Conservation (phyloP, 2,113 vertebrate genomes). For the Ancistrus triradiatus region DNA sequence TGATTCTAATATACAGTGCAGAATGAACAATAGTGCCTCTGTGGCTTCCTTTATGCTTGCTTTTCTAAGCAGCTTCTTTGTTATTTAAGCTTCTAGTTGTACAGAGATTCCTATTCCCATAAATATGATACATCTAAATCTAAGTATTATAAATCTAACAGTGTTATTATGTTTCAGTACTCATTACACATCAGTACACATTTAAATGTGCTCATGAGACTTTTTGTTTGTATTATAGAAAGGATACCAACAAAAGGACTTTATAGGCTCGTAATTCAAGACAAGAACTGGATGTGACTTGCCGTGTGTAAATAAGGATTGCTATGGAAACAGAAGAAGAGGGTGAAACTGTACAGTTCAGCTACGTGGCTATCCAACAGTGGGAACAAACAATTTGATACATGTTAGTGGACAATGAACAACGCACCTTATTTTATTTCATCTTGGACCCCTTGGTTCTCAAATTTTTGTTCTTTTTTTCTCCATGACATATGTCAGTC, state of each 20-base stretch:
- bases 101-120: no score
- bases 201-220: neutral
- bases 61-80: neutral
- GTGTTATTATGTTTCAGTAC: neutral
- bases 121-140: no score
- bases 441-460: neutral
- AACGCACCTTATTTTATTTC: slow-evolving; percentile 13
- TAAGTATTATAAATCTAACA: no score
- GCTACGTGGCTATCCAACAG: neutral
- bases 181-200: neutral
- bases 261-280: slow-evolving; percentile 39
- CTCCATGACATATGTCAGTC: no score
- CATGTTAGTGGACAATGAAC: slow-evolving; percentile 9
- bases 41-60: neutral
- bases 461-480: no score
- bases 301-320: slow-evolving; percentile 21
- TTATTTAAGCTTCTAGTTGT: neutral
- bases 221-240: slow-evolving; percentile 60
- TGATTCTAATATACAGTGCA: neutral
- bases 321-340: slow-evolving; percentile 3
- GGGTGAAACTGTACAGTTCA: neutral
- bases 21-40: neutral
- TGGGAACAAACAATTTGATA: slow-evolving; percentile 3
- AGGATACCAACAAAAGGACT: slow-evolving; percentile 52
- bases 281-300: neutral